A percentile compares a stretch with the other conserved stretches of the same genome.
Conservation (phyloP, 1,140 invertebrate species). For the Asobara japonica region DNA sequence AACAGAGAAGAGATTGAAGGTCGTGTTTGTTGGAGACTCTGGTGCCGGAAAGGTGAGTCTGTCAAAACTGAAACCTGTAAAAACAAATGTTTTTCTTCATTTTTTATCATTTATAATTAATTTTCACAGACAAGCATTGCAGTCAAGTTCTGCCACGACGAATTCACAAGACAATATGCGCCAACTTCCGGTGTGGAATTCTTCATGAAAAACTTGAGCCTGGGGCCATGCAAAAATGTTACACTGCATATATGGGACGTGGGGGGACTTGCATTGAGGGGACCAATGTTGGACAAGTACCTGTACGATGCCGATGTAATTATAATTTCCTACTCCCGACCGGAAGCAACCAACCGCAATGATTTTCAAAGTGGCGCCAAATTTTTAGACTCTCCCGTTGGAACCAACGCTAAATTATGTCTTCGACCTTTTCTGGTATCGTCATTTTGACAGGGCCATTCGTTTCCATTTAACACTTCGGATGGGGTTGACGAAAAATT, state of each 20-base stretch:
- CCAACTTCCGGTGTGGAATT: conserved; percentile 86
- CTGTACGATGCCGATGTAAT: conserved; percentile 81
- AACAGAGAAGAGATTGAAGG: conserved; percentile 77
- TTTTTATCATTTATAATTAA: conserved; percentile 25
- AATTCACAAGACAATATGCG: conserved; percentile 79
- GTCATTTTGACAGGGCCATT: no score
- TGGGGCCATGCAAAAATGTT: conserved; percentile 76
- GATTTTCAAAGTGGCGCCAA: no score
- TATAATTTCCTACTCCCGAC: neutral
- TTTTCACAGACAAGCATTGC: conserved; percentile 74
- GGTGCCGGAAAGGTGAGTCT: conserved; percentile 85
- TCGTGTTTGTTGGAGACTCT: conserved; percentile 83
- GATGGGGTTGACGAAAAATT: no score
- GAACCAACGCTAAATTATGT: no score
- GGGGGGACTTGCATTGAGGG: conserved; percentile 78
- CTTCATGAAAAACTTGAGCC: conserved; percentile 75
- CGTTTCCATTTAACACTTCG: no score
- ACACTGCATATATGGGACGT: conserved; percentile 86
- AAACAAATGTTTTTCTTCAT: conserved; percentile 1
- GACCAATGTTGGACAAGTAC: conserved; percentile 86
- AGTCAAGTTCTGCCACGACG: conserved; percentile 77
- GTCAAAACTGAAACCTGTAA: no score
- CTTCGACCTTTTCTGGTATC: no score
- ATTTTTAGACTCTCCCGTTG: no score
- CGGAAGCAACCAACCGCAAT: no score